Evolutionary conservation across 2,888 invertebrate species (phyloP).

Genomic region (Parasteatoda lunata): DNA sequence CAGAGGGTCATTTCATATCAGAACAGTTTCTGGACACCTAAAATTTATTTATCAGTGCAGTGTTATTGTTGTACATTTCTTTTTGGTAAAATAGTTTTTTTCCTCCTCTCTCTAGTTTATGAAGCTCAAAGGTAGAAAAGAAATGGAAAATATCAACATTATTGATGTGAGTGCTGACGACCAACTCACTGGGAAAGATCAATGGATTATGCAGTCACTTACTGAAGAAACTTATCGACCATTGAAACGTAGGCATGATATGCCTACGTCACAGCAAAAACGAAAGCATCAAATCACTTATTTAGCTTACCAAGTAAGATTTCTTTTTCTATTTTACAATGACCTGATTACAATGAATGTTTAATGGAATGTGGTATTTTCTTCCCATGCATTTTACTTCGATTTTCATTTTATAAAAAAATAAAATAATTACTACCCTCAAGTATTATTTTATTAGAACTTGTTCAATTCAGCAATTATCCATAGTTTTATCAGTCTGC

Average conservation of each 20-base stretch:
- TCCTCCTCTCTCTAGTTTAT: conserved; percentile 34
- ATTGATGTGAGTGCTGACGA: conserved; percentile 69
- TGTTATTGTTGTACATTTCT: no score
- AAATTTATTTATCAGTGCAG: no score
- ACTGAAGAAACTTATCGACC: conserved; percentile 60
- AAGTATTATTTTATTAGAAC: no score
- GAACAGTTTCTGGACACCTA: no score
- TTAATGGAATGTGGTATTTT: neutral
- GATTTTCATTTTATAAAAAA: no score
- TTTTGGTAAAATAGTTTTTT: no score
- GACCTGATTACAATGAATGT: neutral
- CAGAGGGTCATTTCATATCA: no score
- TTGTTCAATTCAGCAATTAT: no score
- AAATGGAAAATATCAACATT: conserved; percentile 62
- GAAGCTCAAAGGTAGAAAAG: conserved; percentile 56
- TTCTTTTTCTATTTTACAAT: conserved; percentile 14
- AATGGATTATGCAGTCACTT: conserved; percentile 68
- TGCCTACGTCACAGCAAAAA: conserved; percentile 81
- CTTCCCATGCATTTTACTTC: no score
- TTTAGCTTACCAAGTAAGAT: conserved; percentile 86
- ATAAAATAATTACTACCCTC: no score
- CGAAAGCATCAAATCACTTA: conserved; percentile 96
- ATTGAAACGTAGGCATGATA: conserved; percentile 43
- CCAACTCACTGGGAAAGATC: conserved; percentile 63
- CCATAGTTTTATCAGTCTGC: no score